Base-by-base conservation (phyloP, 2,888 invertebrate species). In the Cryptocephalus moraei region DNA sequence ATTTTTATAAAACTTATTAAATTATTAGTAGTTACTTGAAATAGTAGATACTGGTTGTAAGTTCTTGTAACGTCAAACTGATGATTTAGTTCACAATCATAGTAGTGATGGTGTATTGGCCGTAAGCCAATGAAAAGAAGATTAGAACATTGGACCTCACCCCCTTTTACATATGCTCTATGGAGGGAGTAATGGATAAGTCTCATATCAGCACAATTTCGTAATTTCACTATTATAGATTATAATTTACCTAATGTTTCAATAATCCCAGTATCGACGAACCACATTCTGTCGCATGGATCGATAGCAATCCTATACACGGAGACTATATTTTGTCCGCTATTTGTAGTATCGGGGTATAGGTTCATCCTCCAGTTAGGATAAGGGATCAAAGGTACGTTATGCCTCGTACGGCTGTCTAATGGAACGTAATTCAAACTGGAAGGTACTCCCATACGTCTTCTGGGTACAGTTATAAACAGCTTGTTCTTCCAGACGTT, bases 241-340 rank as follows among this genome's bases (percentile, higher is more conserved):
- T 60, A 22, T 22, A 2, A 22, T 22, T 22, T 22, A 22, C 62
- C 73, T 66, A 81, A 77, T 59, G 81, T 76, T 63, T 87, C 84
- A 45, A 84, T 64, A 34, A 82, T 65, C 1, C 89, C 89, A 0
- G 85, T 84, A 60, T 89, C 89, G 1, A 88, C 77, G 61, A 85
- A 82, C 89, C 89, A 90, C 1, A 90, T 71, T 6, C 88, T 70
- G 39, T 82, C 79, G 56, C 88, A 90, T 1, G 68, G 66, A 62
- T 90, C 90, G 0, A 82, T 77, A 9, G 77, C 74, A 0, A 84
- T 78, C 39, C 89, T 73, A 63, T 87, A 87, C 3, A 86, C 82
- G 0, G 82, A 87, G 1, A 82, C 76, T 9, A 86, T 58, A 34
- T 53, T 54, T 10, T 55, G 49, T 22, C 54, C 48, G 13, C 45